phyloP scores from a whole-genome alignment of 1,140 invertebrate genomes.

The roundworm (Caenorhabditis elegans) region WBcel235 BX284604.4:8308001-8308500 shows the following conservation, averaged over 20 bases:
- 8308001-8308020: constrained; percentile 43
- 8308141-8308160: constrained; percentile 64
- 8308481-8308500: constrained; percentile 11
- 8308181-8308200: constrained; percentile 62
- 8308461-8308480: neutral
- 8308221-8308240: constrained; percentile 60
- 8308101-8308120: constrained; percentile 45
- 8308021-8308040: constrained; percentile 45
- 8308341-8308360: constrained; percentile 66
- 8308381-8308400: constrained; percentile 60
- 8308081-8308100: constrained; percentile 45
- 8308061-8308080: neutral
- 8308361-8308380: constrained; percentile 58
- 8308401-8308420: constrained; percentile 59
- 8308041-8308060: constrained; percentile 43
- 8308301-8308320: constrained; percentile 52
- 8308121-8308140: constrained; percentile 33
- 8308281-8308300: constrained; percentile 55
- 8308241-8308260: constrained; percentile 52
- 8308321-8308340: constrained; percentile 63
- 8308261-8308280: constrained; percentile 47
- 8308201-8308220: constrained; percentile 54
- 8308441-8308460: neutral
- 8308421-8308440: constrained; percentile 31
- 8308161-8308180: constrained; percentile 64